These are phyloP conservation scores for Lampropteryx suffumata DNA, from an alignment of 2,888 invertebrate genomes.

Conservation along the genomic window DNA sequence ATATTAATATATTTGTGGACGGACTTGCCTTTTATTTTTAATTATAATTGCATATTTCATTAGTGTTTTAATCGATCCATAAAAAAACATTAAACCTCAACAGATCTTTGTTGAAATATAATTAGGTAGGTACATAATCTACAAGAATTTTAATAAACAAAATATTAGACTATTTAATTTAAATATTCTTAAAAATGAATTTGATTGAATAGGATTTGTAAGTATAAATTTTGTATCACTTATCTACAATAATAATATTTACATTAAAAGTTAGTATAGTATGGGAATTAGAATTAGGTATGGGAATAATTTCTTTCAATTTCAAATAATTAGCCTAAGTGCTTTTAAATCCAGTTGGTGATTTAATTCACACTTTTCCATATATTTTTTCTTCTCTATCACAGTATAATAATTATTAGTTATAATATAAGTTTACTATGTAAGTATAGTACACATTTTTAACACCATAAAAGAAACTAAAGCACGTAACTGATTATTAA, in stretches of 20 bases:
- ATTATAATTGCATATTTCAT: constrained; percentile 37
- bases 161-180: constrained; percentile 6
- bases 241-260: constrained; percentile 10
- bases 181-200: constrained; percentile 1
- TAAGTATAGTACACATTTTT: no score
- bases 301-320: not conserved
- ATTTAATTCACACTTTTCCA: constrained; percentile 26
- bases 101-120: constrained; percentile 22
- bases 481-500: not conserved
- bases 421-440: constrained; percentile 30
- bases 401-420: constrained; percentile 44
- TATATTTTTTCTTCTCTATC: constrained; percentile 50
- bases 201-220: constrained; percentile 6
- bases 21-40: constrained; percentile 65
- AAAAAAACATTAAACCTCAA: constrained; percentile 3
- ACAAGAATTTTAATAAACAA: not conserved
- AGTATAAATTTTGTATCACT: constrained; percentile 13
- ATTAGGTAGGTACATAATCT: no score
- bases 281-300: not conserved
- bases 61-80: constrained; percentile 27
- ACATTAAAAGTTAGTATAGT: no score
- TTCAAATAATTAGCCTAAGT: no score
- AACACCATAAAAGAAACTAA: not conserved
- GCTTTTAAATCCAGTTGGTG: constrained; percentile 21
- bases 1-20: constrained; percentile 63